Evolutionary conservation across 2,888 invertebrate species (phyloP).

Genomic region (Leucophenga maculata): DNA sequence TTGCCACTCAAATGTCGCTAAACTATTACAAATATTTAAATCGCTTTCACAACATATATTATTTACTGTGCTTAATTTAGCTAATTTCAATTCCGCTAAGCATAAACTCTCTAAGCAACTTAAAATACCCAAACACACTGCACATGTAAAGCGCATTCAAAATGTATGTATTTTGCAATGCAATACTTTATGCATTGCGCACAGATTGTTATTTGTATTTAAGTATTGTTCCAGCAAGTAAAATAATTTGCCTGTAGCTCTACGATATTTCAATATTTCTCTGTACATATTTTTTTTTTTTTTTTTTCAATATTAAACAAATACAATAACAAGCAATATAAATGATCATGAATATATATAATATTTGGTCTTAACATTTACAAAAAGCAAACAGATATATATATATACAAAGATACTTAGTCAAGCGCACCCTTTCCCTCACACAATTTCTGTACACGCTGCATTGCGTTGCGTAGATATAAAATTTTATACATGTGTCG

Average conservation of each 20-base stretch:
- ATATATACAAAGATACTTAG: constrained; percentile 4
- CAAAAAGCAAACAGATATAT: constrained; percentile 16
- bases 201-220: neutral
- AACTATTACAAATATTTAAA: no score
- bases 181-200: neutral
- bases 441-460: neutral
- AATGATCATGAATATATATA: constrained; percentile 38
- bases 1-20: no score
- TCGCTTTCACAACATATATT: no score
- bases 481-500: constrained; percentile 30
- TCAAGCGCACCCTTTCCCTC: neutral
- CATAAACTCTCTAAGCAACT: no score
- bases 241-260: neutral
- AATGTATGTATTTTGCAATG: neutral
- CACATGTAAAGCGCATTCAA: no score
- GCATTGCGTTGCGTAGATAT: constrained; percentile 5
- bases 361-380: constrained; percentile 36
- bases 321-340: constrained; percentile 23
- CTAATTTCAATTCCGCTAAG: no score
- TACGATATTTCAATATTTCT: neutral
- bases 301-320: neutral
- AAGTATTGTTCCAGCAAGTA: neutral
- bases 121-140: no score
- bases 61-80: no score
- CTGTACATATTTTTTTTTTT: neutral